Base-by-base conservation (phyloP, 2,888 invertebrate genomes). In the Drosophila cracens region DNA sequence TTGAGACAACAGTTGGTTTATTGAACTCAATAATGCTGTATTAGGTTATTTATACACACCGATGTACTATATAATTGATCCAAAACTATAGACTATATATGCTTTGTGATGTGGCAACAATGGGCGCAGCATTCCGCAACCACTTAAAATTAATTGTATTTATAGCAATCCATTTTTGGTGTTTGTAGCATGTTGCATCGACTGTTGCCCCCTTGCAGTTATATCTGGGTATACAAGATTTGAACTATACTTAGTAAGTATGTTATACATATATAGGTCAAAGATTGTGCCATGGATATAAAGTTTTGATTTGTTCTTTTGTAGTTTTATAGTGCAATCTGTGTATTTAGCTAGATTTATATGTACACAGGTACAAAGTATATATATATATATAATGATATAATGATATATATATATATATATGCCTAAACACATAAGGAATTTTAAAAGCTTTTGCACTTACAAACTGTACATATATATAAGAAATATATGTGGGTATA, bases 1-100 rank as follows among this genome's bases (percentile, higher is more conserved):
- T 29, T 40, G 2, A 48, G 0, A 1, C 33, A 13, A 13, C 4
- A 2, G 18, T 11, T 18, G 7, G 25, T 67, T 54, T 70, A 76
- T 74, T 74, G 49, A 76, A 62, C 61, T 69, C 62, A 54, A 70
- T 76, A 76, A 59, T 54, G 21, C 59, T 70, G 48, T 57, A 52
- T 18, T 16, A 58, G 25, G 53, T 43, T 49, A 61, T 34, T 16
- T 40, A 46, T 21, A 54, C 54, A 71, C 29, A 59, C 18, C 53
- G 51, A 61, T 49, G 27, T 48, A 43, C 31, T 70, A 70, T 25
- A 33, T 54, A 76, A 59, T 51, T 27, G 29, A 18, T 70, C 71
- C 27, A 74, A 76, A 76, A 65, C 48, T 71, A 65, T 31, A 71
- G 21, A 69, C 29, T 54, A 36, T 18, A 70, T 25, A 13, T 54